Evolutionary conservation across 2,113 vertebrate species (phyloP).

Genomic region (Clupea harengus): DNA sequence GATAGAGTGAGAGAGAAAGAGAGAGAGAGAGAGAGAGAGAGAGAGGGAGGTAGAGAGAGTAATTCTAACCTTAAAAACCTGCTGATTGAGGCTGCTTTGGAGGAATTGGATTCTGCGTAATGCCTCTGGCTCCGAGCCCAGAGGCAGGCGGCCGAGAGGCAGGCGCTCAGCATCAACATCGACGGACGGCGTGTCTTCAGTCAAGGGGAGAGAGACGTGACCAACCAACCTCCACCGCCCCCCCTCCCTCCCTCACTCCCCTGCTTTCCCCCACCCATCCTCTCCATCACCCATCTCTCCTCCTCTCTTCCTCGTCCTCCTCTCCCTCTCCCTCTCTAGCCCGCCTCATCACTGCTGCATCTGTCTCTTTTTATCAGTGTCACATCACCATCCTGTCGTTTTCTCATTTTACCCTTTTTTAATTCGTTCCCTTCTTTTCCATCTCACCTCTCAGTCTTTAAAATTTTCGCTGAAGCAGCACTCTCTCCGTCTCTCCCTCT

Average conservation of each 20-base stretch:
- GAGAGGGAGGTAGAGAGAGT: constrained; percentile 67
- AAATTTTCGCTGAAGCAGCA: constrained; percentile 25
- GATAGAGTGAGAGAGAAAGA: neutral
- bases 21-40: constrained; percentile 1
- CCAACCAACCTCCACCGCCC: neutral
- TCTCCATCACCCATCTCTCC: constrained; percentile 16
- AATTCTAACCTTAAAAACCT: constrained; percentile 88
- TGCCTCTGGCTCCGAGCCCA: constrained; percentile 77
- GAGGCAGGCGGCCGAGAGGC: constrained; percentile 39
- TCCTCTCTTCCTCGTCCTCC: neutral
- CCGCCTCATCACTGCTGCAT: neutral
- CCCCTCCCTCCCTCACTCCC: neutral
- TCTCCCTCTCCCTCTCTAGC: neutral
- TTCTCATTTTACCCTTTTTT: constrained; percentile 13
- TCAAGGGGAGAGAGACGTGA: constrained; percentile 33
- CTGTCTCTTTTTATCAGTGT: constrained; percentile 40
- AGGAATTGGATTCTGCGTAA: constrained; percentile 87
- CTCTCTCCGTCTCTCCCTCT: constrained; percentile 5
- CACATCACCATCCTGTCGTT: constrained; percentile 18
- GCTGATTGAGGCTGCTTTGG: constrained; percentile 89
- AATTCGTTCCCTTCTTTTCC: constrained; percentile 3
- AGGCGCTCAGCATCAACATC: constrained; percentile 75
- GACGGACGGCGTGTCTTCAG: constrained; percentile 64
- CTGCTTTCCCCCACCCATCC: neutral
- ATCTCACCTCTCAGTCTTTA: neutral